Base-by-base conservation (phyloP, 2,888 invertebrate genomes). In the Torymus auratus region DNA sequence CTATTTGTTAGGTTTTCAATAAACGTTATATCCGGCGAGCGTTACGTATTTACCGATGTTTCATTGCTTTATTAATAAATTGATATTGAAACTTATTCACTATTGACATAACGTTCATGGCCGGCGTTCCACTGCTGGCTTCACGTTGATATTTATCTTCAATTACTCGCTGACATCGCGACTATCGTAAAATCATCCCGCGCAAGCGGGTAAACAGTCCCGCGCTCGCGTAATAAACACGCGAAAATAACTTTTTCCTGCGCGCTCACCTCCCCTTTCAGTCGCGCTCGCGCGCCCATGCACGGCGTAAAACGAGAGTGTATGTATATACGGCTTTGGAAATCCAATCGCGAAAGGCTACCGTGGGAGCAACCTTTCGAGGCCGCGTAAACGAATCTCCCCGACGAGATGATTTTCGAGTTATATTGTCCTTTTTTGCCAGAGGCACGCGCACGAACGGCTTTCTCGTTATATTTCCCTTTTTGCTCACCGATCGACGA, bases 361-460 rank as follows among this genome's bases (percentile, higher is more conserved):
- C 69, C 77, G 72, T 81, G 77, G 55, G 80, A 76, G 60, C 72
- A 73, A 78, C 76, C 81, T 81, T 83, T 70, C 72, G 69, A 81
- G 76, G 68, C 15, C 73, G 41, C 41, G 73, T 77, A 62, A 77
- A 71, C 76, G 75, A 76, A 76, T 65, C 73, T 52, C 41, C 7
- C 41, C 5, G 41, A 20, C 41, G 41, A 7, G 62, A 69, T 74
- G 58, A 64, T 80, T 70, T 65, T 80, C 70, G 58, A 56, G 73
- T 78, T 78, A 74, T 64, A 41, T 69, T 55, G 17, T 76, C 41
- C 12, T 53, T 56, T 64, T 20, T 41, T 41, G 41, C 41, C 41
- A 41, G 7, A 7, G 41, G 41, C 41, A 41, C 41, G 7, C 41
- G 41, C 41, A 41, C 41, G 41, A 41, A 7, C 41, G 41, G 41